Percentiles rank a stretch among this genome's conserved stretches.
phyloP scores from a whole-genome alignment of 2,797 vertebrate genomes.

The Takifugu rubripes region DNA sequence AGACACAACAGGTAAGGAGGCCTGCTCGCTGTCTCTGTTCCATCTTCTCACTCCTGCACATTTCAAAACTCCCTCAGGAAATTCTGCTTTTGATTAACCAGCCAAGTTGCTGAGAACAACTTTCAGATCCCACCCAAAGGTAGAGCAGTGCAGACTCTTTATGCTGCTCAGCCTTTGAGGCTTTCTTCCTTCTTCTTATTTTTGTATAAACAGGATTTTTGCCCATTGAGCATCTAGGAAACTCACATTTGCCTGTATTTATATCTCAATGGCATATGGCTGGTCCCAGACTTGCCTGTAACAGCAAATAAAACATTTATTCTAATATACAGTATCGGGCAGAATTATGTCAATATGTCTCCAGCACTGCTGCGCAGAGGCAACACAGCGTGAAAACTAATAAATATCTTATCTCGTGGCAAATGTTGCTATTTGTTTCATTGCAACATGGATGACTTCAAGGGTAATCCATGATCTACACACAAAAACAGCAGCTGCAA shows the following conservation, averaged over 20 bases:
- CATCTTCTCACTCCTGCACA: conserved; percentile 35
- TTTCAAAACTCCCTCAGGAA: conserved; percentile 39
- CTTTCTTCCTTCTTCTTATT: conserved; percentile 9
- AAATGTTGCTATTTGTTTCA: too few relatives aligned
- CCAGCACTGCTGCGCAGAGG: neutral
- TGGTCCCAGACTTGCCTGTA: conserved; percentile 5
- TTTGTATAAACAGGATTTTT: neutral
- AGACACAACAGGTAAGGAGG: conserved; percentile 30
- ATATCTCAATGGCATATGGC: conserved; percentile 1
- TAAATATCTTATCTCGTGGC: too few relatives aligned
- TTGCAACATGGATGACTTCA: too few relatives aligned
- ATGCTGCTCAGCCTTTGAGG: conserved; percentile 38
- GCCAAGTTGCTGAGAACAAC: conserved; percentile 53
- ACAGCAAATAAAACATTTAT: conserved; percentile 26
- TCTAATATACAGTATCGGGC: neutral
- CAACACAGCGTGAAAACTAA: neutral
- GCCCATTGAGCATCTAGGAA: conserved; percentile 9
- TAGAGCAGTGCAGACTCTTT: conserved; percentile 32
- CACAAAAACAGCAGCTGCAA: too few relatives aligned
- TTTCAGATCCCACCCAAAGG: conserved; percentile 41
- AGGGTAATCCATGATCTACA: too few relatives aligned
- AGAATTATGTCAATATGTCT: conserved; percentile 20
- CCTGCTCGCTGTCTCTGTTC: conserved; percentile 24
- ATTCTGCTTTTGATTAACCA: conserved; percentile 56
- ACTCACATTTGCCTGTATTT: conserved; percentile 11